Percentiles rank a stretch among this genome's conserved stretches.
Conservation (phyloP, 1,140 invertebrate species). For the Drosophila tsacasi region DNA sequence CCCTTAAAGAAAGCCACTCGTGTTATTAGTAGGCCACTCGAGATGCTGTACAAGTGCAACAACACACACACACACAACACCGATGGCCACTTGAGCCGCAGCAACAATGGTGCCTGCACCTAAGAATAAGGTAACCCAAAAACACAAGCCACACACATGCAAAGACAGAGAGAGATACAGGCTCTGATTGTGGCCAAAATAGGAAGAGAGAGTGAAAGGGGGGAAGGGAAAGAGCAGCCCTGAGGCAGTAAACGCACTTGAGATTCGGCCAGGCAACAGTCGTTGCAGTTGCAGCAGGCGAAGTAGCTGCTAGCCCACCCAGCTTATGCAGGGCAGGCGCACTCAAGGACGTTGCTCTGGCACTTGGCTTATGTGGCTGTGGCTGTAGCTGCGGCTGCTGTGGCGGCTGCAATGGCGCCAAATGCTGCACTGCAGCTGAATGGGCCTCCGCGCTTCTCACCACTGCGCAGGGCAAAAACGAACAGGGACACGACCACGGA, state of each 20-base stretch:
- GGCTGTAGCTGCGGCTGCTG: constrained; percentile 25
- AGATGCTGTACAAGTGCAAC: constrained; percentile 75
- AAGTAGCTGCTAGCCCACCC: constrained; percentile 37
- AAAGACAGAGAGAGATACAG: constrained; percentile 17
- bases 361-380: constrained; percentile 19
- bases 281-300: constrained; percentile 1
- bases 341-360: constrained; percentile 71
- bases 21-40: constrained; percentile 74
- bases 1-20: constrained; percentile 46
- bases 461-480: constrained; percentile 67
- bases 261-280: constrained; percentile 47
- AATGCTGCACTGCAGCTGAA: constrained; percentile 68
- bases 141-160: constrained; percentile 20
- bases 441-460: constrained; percentile 29
- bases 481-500: constrained; percentile 23
- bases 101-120: constrained; percentile 49
- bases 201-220: constrained; percentile 7
- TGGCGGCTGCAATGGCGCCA: constrained; percentile 59
- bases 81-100: constrained; percentile 48
- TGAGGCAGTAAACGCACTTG: constrained; percentile 58
- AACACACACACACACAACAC: constrained; percentile 20
- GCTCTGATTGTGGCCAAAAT: constrained; percentile 34
- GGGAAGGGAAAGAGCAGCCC: constrained; percentile 19
- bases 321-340: constrained; percentile 38
- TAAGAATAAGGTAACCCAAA: constrained; percentile 68